Percentiles rank a stretch among this genome's conserved stretches.
These are phyloP conservation scores for Rhipidura dahli DNA, from an alignment of 2,113 vertebrate species.

Conservation along the genomic window DNA sequence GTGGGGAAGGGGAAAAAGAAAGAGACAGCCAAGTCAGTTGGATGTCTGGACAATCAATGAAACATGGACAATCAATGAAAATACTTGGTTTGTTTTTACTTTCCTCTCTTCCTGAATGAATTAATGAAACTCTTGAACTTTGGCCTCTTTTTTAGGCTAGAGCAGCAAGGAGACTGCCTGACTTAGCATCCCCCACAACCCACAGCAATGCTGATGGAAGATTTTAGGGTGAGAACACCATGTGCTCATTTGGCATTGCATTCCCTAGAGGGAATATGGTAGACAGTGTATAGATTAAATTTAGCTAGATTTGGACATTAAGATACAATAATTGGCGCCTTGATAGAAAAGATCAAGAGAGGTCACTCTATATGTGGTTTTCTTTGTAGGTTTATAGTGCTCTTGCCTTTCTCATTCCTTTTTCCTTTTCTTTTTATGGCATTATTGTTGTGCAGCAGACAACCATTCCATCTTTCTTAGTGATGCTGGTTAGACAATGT, in stretches of 20 bases:
- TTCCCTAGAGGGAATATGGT: conserved; percentile 35
- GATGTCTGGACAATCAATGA: neutral
- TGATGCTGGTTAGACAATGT: neutral
- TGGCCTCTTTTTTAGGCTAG: conserved; percentile 56
- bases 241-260: neutral
- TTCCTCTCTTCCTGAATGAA: conserved; percentile 68
- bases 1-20: neutral
- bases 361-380: neutral
- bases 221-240: conserved; percentile 63
- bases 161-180: conserved; percentile 27
- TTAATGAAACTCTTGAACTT: conserved; percentile 69
- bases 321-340: conserved; percentile 41
- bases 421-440: neutral
- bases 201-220: conserved; percentile 22
- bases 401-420: neutral
- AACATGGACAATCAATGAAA: conserved; percentile 51
- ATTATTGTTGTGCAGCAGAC: neutral
- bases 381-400: neutral
- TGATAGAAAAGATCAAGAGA: conserved; percentile 45
- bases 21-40: neutral
- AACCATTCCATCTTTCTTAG: neutral
- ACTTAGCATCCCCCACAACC: conserved; percentile 47
- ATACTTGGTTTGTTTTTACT: conserved; percentile 62
- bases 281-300: conserved; percentile 41
- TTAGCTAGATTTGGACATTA: conserved; percentile 29